Percentiles rank a stretch among this genome's conserved stretches.
phyloP scores from a whole-genome alignment of 2,888 invertebrate genomes.

The Alcis repandata region DNA sequence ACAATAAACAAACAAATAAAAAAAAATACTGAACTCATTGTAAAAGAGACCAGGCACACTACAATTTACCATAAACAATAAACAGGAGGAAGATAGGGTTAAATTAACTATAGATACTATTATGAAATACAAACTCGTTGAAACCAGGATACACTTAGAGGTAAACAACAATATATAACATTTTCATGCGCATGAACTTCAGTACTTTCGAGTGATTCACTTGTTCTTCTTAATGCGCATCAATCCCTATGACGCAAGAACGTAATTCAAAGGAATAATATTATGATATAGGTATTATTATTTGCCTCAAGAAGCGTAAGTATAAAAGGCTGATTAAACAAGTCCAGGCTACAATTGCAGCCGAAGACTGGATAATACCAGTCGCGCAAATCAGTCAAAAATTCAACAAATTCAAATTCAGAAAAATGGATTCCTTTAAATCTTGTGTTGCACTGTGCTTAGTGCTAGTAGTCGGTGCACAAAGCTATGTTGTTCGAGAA shows the following conservation, averaged over 20 bases:
- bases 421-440: constrained; percentile 23
- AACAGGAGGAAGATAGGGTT: too few relatives aligned
- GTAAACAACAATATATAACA: too few relatives aligned
- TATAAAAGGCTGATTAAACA: not conserved
- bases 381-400: constrained; percentile 6
- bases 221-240: not conserved
- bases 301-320: not conserved
- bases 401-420: too few relatives aligned
- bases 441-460: constrained; percentile 45
- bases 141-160: too few relatives aligned
- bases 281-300: not conserved
- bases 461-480: constrained; percentile 11
- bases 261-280: constrained; percentile 1
- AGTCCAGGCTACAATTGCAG: constrained; percentile 1
- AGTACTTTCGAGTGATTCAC: not conserved
- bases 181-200: too few relatives aligned
- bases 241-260: constrained; percentile 6
- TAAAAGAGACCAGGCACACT: too few relatives aligned
- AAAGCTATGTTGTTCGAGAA: constrained; percentile 11
- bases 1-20: too few relatives aligned
- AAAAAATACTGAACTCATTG: too few relatives aligned
- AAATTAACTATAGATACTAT: too few relatives aligned
- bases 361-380: constrained; percentile 1
- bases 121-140: too few relatives aligned
- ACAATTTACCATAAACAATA: too few relatives aligned